Conservation (phyloP, 1,140 invertebrate species). For the Diprion similis region DNA sequence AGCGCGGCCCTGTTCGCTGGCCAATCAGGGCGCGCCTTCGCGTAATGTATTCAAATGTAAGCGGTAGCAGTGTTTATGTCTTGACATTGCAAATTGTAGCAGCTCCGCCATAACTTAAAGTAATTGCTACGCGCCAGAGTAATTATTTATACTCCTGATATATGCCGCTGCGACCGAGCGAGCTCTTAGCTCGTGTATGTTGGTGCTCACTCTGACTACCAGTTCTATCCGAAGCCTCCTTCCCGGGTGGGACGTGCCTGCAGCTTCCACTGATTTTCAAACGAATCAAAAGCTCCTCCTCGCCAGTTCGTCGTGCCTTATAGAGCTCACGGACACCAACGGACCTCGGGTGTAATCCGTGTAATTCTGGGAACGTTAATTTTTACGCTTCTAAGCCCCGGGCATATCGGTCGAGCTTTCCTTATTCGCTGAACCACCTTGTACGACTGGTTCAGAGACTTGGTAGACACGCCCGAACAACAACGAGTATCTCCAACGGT, state of each 20-base stretch:
- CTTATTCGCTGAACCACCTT: not conserved
- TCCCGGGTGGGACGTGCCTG: not conserved
- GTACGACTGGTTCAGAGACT: not conserved
- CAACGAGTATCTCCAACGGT: no score
- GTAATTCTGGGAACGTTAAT: not conserved
- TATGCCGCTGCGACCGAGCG: constrained; percentile 18
- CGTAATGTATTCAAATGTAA: constrained; percentile 64
- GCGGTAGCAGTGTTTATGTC: constrained; percentile 64
- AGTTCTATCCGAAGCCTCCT: constrained; percentile 23
- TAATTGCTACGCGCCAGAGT: constrained; percentile 60
- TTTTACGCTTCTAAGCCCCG: not conserved
- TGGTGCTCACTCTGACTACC: constrained; percentile 26
- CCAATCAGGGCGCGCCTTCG: constrained; percentile 51
- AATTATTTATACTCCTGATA: constrained; percentile 63
- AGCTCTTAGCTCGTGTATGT: not conserved
- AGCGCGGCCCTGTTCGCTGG: constrained; percentile 34
- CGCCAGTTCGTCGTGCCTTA: no score
- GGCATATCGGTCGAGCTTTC: not conserved
- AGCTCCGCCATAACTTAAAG: constrained; percentile 63
- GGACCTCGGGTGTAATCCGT: not conserved
- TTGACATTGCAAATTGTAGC: constrained; percentile 64
- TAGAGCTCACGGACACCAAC: not conserved
- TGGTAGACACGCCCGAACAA: no score
- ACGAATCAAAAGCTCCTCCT: constrained; percentile 3
- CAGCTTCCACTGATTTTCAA: no score